A percentile compares a stretch with the other conserved stretches of the same genome.
Conservation (phyloP, 1,140 invertebrate species). For the Vanessa tameamea region DNA sequence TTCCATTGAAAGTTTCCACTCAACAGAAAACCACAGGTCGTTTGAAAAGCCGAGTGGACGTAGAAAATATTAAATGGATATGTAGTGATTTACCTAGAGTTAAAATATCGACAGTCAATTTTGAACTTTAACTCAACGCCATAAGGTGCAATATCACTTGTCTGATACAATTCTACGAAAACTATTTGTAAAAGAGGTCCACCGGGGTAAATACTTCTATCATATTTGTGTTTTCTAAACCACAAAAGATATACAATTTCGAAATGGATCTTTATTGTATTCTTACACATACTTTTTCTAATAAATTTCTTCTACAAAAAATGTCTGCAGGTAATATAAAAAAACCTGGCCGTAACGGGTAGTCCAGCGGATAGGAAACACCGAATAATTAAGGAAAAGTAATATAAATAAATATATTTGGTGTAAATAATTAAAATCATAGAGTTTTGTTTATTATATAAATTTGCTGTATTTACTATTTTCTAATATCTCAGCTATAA, state of each 20-base stretch:
- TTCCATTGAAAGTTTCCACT: constrained; percentile 23
- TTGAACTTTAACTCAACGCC: not conserved
- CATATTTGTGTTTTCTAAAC: not conserved
- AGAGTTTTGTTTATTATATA: too few relatives aligned
- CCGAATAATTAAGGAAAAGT: too few relatives aligned
- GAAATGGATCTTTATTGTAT: not conserved
- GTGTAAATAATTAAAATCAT: too few relatives aligned
- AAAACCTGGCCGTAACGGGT: too few relatives aligned
- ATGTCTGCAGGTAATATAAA: too few relatives aligned
- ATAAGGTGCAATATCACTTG: constrained; percentile 3
- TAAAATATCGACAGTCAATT: not conserved
- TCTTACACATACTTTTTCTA: too few relatives aligned
- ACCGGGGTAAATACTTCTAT: constrained; percentile 15
- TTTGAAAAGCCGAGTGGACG: constrained; percentile 20
- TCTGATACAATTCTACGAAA: not conserved
- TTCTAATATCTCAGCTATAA: too few relatives aligned
- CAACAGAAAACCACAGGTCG: constrained; percentile 1
- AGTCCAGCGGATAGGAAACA: too few relatives aligned
- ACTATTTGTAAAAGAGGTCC: constrained; percentile 7
- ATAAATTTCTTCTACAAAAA: too few relatives aligned
- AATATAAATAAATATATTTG: too few relatives aligned
- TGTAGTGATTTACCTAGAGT: not conserved
- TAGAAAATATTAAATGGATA: constrained; percentile 26
- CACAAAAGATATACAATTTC: not conserved
- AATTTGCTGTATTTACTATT: too few relatives aligned